Evolutionary conservation across 2,888 invertebrate species (phyloP).

Genomic region (Choristoneura rosaceana): DNA sequence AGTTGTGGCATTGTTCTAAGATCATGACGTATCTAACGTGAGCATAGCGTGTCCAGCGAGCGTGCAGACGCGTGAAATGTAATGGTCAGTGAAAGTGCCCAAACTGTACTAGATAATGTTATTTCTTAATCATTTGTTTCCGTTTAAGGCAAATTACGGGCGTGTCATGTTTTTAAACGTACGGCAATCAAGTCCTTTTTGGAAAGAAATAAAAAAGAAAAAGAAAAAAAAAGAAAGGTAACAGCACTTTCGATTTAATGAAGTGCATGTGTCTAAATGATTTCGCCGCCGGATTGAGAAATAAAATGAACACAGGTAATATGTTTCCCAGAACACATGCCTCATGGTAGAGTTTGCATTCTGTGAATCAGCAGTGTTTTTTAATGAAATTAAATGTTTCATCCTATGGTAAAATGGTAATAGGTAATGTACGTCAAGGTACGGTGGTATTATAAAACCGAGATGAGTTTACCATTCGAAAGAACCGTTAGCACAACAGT

Average conservation of each 20-base stretch:
- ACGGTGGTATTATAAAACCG: too few relatives aligned
- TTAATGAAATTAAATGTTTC: too few relatives aligned
- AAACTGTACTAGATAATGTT: conserved; percentile 23
- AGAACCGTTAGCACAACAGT: too few relatives aligned
- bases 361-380: too few relatives aligned
- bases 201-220: too few relatives aligned
- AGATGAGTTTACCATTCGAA: too few relatives aligned
- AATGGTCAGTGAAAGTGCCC: conserved; percentile 59
- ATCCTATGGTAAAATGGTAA: too few relatives aligned
- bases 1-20: conserved; percentile 20
- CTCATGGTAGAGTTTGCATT: too few relatives aligned
- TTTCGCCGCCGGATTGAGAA: not conserved
- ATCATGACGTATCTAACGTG: conserved; percentile 47
- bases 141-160: conserved; percentile 19
- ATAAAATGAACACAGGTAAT: not conserved
- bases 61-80: conserved; percentile 43
- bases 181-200: not conserved
- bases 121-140: conserved; percentile 23
- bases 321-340: too few relatives aligned
- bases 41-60: conserved; percentile 58
- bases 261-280: not conserved
- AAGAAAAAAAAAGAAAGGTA: too few relatives aligned
- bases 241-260: not conserved
- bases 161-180: not conserved
- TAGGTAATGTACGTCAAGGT: too few relatives aligned